phyloP scores from a whole-genome alignment of 2,797 vertebrate genomes.

The Stomatorhinus walkeri region DNA sequence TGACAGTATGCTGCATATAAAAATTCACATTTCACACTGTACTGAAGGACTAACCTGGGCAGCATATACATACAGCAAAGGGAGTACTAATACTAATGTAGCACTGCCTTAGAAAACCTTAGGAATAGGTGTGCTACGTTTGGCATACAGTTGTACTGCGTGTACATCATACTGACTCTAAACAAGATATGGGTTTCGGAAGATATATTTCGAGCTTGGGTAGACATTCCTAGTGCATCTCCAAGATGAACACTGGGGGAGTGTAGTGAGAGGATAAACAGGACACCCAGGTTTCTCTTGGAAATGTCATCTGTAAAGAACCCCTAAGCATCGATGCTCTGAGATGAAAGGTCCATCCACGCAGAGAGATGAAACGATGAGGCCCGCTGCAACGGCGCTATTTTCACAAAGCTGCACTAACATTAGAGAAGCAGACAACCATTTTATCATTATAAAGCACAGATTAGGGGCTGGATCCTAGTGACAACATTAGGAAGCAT shows the following conservation, averaged over 20 bases:
- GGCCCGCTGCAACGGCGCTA: background rate
- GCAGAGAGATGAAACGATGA: background rate
- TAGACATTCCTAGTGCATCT: background rate
- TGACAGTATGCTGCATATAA: background rate
- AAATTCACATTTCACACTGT: background rate
- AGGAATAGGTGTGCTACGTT: background rate
- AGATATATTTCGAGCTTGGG: background rate
- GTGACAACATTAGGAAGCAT: constrained; percentile 6
- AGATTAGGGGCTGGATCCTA: constrained; percentile 18
- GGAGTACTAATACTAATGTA: background rate
- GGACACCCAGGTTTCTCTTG: background rate
- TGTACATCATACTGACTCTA: background rate
- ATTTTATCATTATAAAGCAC: constrained; percentile 9
- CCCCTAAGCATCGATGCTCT: background rate
- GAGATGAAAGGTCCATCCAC: background rate
- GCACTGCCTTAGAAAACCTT: background rate
- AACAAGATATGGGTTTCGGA: background rate
- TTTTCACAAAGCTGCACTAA: background rate
- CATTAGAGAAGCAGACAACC: background rate
- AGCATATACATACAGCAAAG: background rate
- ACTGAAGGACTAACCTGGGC: background rate
- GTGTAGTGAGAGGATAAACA: background rate
- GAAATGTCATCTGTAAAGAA: background rate
- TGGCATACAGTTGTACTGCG: background rate
- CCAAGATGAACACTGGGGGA: background rate